These are phyloP conservation scores for Leucophora obtusa DNA, from an alignment of 2,888 invertebrate species.

Conservation along the genomic window DNA sequence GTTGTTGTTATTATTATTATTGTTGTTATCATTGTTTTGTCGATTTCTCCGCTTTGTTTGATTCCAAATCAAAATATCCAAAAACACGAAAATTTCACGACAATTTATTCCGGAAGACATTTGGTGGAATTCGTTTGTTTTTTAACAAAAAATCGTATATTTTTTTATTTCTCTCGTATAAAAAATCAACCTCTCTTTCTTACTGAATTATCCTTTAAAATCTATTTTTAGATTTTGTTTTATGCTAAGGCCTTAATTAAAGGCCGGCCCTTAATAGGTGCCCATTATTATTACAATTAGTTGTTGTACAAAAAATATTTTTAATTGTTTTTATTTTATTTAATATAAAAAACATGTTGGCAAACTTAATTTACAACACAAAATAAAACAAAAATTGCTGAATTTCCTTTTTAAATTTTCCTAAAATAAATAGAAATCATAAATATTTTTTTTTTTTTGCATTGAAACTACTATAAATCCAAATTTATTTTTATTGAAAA, in stretches of 20 bases:
- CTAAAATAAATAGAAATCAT: background rate
- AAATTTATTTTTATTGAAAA: background rate
- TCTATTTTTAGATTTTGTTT: background rate
- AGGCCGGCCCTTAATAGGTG: conserved; percentile 48
- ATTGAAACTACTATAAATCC: background rate
- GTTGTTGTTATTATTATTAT: conserved; percentile 54
- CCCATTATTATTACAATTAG: background rate
- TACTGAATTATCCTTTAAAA: background rate
- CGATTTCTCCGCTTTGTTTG: conserved; percentile 77
- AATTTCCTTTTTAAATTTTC: background rate
- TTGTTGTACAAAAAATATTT: conserved; percentile 5
- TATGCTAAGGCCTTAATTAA: conserved; percentile 26
- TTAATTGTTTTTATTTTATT: conserved; percentile 40
- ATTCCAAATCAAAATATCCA: conserved; percentile 77
- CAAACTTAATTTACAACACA: background rate
- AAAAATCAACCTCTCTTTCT: conserved; percentile 25
- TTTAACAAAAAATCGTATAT: conserved; percentile 38
- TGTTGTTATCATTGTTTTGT: conserved; percentile 71
- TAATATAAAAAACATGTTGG: conserved; percentile 37
- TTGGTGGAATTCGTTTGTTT: conserved; percentile 70
- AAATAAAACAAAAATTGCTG: background rate
- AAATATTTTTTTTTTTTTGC: background rate
- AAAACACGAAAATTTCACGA: conserved; percentile 78
- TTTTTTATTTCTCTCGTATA: conserved; percentile 14
- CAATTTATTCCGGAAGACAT: conserved; percentile 78